Percentiles rank a stretch among this genome's conserved stretches.
phyloP scores from a whole-genome alignment of 2,888 invertebrate species.

The Orthonevra nobilis region DNA sequence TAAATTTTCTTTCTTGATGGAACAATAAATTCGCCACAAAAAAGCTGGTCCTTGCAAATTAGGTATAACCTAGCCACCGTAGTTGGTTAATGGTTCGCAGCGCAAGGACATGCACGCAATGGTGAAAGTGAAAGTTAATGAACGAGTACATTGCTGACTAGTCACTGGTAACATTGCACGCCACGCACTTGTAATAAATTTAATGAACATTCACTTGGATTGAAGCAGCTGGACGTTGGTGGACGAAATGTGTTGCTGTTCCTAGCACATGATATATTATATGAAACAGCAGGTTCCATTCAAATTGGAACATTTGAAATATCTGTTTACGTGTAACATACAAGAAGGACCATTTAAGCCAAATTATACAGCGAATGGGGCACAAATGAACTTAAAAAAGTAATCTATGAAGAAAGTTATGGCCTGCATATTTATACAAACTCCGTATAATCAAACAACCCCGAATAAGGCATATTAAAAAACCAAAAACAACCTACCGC shows the following conservation, averaged over 20 bases:
- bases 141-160: neutral
- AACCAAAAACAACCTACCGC: too few species aligned
- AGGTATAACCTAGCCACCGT: constrained; percentile 16
- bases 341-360: neutral
- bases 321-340: neutral
- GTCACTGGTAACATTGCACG: constrained; percentile 35
- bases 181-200: constrained; percentile 46
- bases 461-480: too few species aligned
- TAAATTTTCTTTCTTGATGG: constrained; percentile 52
- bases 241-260: neutral
- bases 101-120: constrained; percentile 47
- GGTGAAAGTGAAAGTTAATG: constrained; percentile 15
- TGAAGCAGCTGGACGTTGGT: constrained; percentile 18
- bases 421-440: too few species aligned
- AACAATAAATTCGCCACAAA: constrained; percentile 47
- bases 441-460: too few species aligned
- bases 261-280: constrained; percentile 9
- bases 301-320: constrained; percentile 11
- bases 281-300: constrained; percentile 13
- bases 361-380: neutral
- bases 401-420: too few species aligned
- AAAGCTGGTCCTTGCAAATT: constrained; percentile 40
- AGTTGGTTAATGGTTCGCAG: constrained; percentile 28
- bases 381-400: too few species aligned
- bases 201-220: constrained; percentile 43